Base-by-base conservation (phyloP, 2,888 invertebrate genomes). In the Smittia sp. region DNA sequence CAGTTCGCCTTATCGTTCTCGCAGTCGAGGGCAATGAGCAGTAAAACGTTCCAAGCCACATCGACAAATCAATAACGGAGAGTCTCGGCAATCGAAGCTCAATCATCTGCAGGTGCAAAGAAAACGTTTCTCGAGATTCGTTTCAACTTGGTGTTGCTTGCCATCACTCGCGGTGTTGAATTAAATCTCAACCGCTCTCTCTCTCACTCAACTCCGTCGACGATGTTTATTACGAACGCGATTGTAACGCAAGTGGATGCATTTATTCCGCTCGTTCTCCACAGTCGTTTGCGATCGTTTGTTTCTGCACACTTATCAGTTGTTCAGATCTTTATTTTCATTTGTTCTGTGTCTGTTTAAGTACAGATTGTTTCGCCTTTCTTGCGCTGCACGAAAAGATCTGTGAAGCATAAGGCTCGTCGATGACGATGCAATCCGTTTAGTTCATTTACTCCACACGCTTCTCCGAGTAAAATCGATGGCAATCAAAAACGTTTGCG, bases 281-380 rank as follows among this genome's bases (percentile, higher is more conserved):
- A n/a, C 58, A 18, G 18, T 58, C 22, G 18, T 58, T 22, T 58
- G 58, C 58, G 15, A 58, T 58, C 58, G 58, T 58, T 58, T 58
- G 58, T 58, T 58, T 58, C 58, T 9, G 58, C 15, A 58, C 2
- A 4, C 18, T 58, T 58, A 58, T 58, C 58, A 20, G 15, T 58
- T 20, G 20, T 20, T 58, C 18, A n/a, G 11, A 58, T 58, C 58
- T 58, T 58, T 58, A 58, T 58, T 58, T 58, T 58, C 58, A 58
- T 58, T 58, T 58, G 58, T 58, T 58, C 20, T 58, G 58, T 58
- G 58, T 58, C 58, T 58, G 58, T 20, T 58, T 22, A 22, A 58
- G 20, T 22, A 58, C 18, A 58, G 58, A 58, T 58, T 58, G 46
- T 15, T 58, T 18, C 58, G 18, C n/a, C 22, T 58, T 58, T 58